Base-by-base conservation (phyloP, 2,888 invertebrate genomes). In the Phaonia tiefii region DNA sequence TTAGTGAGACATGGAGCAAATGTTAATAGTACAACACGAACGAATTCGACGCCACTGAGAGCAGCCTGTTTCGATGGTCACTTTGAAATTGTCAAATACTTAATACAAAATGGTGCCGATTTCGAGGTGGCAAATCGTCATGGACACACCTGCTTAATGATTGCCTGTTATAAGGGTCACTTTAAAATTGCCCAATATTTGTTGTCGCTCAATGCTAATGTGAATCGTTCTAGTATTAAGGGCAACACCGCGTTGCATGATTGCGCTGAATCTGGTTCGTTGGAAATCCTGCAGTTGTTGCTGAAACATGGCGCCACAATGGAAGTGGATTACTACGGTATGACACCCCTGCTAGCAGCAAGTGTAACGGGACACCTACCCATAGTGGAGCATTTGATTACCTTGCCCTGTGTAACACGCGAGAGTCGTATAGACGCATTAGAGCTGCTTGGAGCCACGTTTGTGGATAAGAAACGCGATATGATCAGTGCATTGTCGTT, bases 41-140 rank as follows among this genome's bases (percentile, higher is more conserved):
- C 98, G 25, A 97, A 98, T 91, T 98, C 98, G 84, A 98, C 98
- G 17, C 98, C 98, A 1, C 92, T 99, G 26, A 92, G 98, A 75
- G 98, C 98, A 1, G 98, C 99, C 63, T 99, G 99, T 91, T 99
- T 98, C 91, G 99, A 99, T 91, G 99, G 99, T 25, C 97, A 98
- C 88, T 94, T 96, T 88, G 97, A 98, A 86, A 98, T 99, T 86
- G 99, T 98, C 84, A 95, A 96, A 92, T 98, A 95, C 92, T 93
- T 99, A 85, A 95, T 99, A 80, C 94, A 95, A 87, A 94, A 96
- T 89, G 96, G 96, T 75, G 98, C 98, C 89, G 98, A 99, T 91
- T 96, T 99, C 89, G 98, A 99, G 92, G 95, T 98, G 89, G 97
- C 98, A 22, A 99, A 99, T 90, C 93, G 97, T 82, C 97, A 97